Percentiles rank a stretch among this genome's conserved stretches.
Evolutionary conservation across 2,888 invertebrate genomes (phyloP).

Genomic region (Parascotia fuliginaria): DNA sequence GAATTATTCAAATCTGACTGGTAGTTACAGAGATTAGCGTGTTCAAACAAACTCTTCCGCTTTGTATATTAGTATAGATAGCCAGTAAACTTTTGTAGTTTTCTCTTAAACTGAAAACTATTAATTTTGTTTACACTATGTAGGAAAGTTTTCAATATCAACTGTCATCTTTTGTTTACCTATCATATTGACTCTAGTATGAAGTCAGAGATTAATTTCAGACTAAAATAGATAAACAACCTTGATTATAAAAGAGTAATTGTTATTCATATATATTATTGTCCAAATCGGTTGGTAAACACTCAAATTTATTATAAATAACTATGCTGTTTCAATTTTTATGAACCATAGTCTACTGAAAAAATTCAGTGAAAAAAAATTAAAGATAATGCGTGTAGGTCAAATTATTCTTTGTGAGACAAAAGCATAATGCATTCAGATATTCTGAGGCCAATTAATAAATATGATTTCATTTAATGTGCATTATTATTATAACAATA

Average conservation of each 20-base stretch:
- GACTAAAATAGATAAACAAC: slow-evolving; percentile 36
- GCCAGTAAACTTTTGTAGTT: too few species aligned
- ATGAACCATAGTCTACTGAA: slow-evolving; percentile 20
- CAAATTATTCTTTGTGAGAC: slow-evolving; percentile 58
- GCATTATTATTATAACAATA: too few species aligned
- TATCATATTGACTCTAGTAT: slow-evolving; percentile 10
- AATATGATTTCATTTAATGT: slow-evolving; percentile 22
- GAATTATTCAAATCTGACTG: too few species aligned
- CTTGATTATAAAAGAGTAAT: slow-evolving; percentile 30
- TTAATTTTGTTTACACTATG: too few species aligned
- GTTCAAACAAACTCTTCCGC: too few species aligned
- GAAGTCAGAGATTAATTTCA: slow-evolving; percentile 30
- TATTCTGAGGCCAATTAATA: slow-evolving; percentile 55
- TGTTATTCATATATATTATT: slow-evolving; percentile 16
- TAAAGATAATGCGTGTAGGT: slow-evolving; percentile 59
- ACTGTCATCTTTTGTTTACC: slow-evolving; percentile 26
- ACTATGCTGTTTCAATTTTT: slow-evolving; percentile 1
- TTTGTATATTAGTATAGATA: too few species aligned
- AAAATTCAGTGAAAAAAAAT: slow-evolving; percentile 46
- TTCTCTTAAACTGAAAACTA: too few species aligned
- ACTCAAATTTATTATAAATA: neutral
- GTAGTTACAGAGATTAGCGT: too few species aligned
- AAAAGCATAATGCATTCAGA: slow-evolving; percentile 52
- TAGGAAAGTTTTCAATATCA: slow-evolving; percentile 7
- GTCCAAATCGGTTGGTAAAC: slow-evolving; percentile 6